Evolutionary conservation across 2,888 invertebrate genomes (phyloP).

Genomic region (Lamproptera curius): DNA sequence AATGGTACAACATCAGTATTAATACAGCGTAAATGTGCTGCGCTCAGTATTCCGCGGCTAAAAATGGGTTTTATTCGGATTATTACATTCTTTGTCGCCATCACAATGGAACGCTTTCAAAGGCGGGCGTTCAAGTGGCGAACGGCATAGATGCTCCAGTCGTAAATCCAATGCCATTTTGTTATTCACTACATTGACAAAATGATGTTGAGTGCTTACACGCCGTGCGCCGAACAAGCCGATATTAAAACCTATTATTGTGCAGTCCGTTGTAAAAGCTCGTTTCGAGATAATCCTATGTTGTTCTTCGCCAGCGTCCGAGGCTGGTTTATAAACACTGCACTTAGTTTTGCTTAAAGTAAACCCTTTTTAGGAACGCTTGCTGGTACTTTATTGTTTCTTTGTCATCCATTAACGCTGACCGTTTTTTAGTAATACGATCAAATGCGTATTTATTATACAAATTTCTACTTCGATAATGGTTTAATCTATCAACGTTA

Average conservation of each 20-base stretch:
- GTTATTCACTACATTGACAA: conserved; percentile 6
- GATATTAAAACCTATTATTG: not conserved
- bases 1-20: too few species aligned
- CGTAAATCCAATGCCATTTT: conserved; percentile 13
- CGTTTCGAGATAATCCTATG: conserved; percentile 12
- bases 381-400: too few species aligned
- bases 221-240: not conserved
- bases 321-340: conserved; percentile 24
- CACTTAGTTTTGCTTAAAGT: conserved; percentile 23
- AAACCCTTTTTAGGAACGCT: conserved; percentile 19
- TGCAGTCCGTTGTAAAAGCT: conserved; percentile 1
- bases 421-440: conserved; percentile 13
- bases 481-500: too few species aligned
- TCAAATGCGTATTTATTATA: too few species aligned
- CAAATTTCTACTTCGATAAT: too few species aligned
- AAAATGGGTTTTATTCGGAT: conserved; percentile 18
- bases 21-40: conserved; percentile 3
- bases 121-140: conserved; percentile 16
- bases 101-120: conserved; percentile 19
- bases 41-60: conserved; percentile 2
- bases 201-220: not conserved
- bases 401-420: conserved; percentile 20
- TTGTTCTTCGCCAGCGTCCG: conserved; percentile 18
- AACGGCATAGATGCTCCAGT: conserved; percentile 8
- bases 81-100: conserved; percentile 20